Base-by-base conservation (phyloP, 2,113 vertebrate species). In the Potamarius usumacintae region DNA sequence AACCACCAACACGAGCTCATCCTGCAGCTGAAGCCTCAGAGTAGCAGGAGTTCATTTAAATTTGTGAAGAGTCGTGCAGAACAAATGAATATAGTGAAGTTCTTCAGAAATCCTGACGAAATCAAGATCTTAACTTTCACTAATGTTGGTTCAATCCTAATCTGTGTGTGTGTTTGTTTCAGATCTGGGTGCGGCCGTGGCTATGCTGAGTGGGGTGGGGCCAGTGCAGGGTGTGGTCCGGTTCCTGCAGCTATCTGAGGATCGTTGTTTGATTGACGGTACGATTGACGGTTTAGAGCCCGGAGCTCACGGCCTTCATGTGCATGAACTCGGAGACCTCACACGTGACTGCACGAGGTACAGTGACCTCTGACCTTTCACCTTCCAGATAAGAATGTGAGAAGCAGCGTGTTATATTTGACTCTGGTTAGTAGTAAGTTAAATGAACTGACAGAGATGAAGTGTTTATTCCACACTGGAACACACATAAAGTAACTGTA, bases 271-370 rank as follows among this genome's bases (percentile, higher is more conserved):
- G 82, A 96, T 99, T 0, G 97, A 99, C 0, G 97, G 97, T 14
- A 96, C 96, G n/a, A 83, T 99, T 0, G 97, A 97, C 0, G 97
- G 97, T 1, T 87, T 98, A 90, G 90, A 92, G 7, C 95, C 97
- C 0, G 97, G 97, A 4, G 87, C 88, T 0, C 97, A 99, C 1
- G 97, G 96, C 52, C 93, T 98, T 67, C 97, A 99, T 0, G 92
- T 99, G 22, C 97, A 98, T 90, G 91, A 95, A 14, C 94, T 96
- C 3, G 97, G 97, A 0, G 96, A 98, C 78, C 92, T 97, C 48
- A 97, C 96, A 0, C 84, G 17, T 20, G 93, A 95, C 88, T 98
- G 96, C 86, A 91, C 88, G 88, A 99, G 96, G 97, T 97, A 87
- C 20, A 7, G 22, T 9, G n/a, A 76, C 42, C 9, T 52, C 57